Conservation (phyloP, 2,888 invertebrate genomes). For the Thumatha senex region DNA sequence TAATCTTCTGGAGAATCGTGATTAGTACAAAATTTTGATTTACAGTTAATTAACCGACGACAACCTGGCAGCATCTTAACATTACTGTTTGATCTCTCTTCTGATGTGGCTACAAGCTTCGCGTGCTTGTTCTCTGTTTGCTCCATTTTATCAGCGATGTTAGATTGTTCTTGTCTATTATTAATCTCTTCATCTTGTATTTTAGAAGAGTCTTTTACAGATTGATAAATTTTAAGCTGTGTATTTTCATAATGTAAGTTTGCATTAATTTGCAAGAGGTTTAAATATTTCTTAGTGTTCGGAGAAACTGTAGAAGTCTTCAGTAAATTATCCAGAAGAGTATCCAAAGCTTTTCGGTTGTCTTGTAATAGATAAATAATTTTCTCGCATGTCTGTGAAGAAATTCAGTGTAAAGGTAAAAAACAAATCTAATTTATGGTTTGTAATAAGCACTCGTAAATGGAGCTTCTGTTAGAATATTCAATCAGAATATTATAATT, state of each 20-base stretch:
- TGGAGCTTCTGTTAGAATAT: too few species aligned
- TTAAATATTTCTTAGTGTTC: conserved; percentile 43
- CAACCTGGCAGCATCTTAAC: neutral
- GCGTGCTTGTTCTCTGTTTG: conserved; percentile 3
- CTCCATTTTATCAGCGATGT: conserved; percentile 4
- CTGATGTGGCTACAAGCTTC: conserved; percentile 11
- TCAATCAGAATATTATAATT: too few species aligned
- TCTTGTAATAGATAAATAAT: conserved; percentile 43
- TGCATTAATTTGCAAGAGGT: conserved; percentile 45
- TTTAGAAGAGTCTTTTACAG: conserved; percentile 15
- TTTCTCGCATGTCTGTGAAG: conserved; percentile 44
- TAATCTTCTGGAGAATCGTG: conserved; percentile 11
- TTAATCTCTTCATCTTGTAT: neutral
- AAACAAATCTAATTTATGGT: too few species aligned
- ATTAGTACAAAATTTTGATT: conserved; percentile 17
- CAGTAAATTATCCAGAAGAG: conserved; percentile 37
- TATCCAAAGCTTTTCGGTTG: conserved; percentile 41
- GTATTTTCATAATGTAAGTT: conserved; percentile 50
- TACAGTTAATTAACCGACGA: conserved; percentile 9
- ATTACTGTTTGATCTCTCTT: conserved; percentile 9
- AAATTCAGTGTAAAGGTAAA: too few species aligned
- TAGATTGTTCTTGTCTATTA: conserved; percentile 3
- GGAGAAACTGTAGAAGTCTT: conserved; percentile 36
- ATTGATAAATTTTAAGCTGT: conserved; percentile 43
- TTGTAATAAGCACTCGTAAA: too few species aligned